Evolutionary conservation across 2,113 vertebrate genomes (phyloP).

Genomic region (Anas platyrhynchos): DNA sequence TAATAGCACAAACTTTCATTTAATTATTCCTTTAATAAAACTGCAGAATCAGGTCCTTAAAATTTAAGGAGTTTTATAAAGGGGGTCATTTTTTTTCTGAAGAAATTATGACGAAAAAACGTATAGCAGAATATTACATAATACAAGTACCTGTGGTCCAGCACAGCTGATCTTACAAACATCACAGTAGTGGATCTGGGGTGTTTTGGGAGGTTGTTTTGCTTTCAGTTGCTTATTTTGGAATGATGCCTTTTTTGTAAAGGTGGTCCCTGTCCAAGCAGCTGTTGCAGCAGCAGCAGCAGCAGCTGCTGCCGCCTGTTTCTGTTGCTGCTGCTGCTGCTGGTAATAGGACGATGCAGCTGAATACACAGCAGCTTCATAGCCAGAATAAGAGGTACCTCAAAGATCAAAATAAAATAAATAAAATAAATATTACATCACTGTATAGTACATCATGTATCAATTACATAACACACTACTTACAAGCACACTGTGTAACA

Average conservation of each 20-base stretch:
- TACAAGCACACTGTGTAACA: neutral
- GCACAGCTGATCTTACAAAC: slow-evolving; percentile 99
- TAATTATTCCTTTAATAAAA: neutral
- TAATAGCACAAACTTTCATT: neutral
- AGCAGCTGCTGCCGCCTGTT: slow-evolving; percentile 86
- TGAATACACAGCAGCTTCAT: slow-evolving; percentile 98
- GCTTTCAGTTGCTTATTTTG: slow-evolving; percentile 96
- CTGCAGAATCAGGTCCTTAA: neutral
- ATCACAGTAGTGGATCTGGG: slow-evolving; percentile 99
- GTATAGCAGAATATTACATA: slow-evolving; percentile 19
- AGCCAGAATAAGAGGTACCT: slow-evolving; percentile 97
- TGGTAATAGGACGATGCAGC: slow-evolving; percentile 97
- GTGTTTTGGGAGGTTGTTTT: slow-evolving; percentile 96
- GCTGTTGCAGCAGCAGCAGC: slow-evolving; percentile 92
- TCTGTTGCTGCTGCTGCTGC: slow-evolving; percentile 91
- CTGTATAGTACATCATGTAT: neutral
- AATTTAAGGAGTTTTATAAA: neutral
- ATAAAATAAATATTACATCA: slow-evolving; percentile 60
- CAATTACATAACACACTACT: neutral
- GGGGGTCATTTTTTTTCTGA: neutral
- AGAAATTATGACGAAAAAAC: neutral
- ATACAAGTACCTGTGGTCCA: slow-evolving; percentile 90
- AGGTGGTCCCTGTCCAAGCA: slow-evolving; percentile 94
- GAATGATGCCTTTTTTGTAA: slow-evolving; percentile 95
- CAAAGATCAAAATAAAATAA: slow-evolving; percentile 71